These are phyloP conservation scores for Capreolus pygargus DNA, from an alignment of 2,113 vertebrate genomes.

Conservation along the genomic window DNA sequence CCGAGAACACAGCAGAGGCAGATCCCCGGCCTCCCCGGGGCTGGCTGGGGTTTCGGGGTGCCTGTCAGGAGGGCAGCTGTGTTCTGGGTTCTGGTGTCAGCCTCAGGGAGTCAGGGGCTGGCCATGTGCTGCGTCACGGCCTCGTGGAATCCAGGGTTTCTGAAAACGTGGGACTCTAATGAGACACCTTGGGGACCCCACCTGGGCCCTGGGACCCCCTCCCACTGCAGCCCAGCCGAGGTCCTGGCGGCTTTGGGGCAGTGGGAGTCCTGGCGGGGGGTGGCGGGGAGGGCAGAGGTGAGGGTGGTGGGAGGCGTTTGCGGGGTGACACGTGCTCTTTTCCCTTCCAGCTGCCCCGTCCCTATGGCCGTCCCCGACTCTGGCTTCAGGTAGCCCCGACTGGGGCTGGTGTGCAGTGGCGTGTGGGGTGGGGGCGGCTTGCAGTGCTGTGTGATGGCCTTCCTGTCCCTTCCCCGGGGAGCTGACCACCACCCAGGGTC, in stretches of 20 bases:
- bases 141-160: background rate
- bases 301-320: accelerated
- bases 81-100: background rate
- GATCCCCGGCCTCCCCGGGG: accelerated
- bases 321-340: background rate
- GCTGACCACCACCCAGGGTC: background rate
- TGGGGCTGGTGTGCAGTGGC: background rate
- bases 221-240: background rate
- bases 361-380: background rate
- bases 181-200: too few relatives aligned
- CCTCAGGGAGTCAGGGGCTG: background rate
- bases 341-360: conserved; percentile 50
- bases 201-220: too few relatives aligned
- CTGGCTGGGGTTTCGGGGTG: background rate
- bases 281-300: background rate
- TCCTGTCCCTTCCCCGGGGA: background rate
- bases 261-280: background rate
- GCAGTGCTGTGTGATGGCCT: background rate
- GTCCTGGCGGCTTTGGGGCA: background rate
- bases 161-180: background rate
- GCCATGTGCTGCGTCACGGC: background rate
- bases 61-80: background rate
- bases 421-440: background rate
- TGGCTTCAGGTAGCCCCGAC: conserved; percentile 53
- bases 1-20: background rate